phyloP scores from a whole-genome alignment of 2,113 vertebrate genomes.

The Epinephelus moara region DNA sequence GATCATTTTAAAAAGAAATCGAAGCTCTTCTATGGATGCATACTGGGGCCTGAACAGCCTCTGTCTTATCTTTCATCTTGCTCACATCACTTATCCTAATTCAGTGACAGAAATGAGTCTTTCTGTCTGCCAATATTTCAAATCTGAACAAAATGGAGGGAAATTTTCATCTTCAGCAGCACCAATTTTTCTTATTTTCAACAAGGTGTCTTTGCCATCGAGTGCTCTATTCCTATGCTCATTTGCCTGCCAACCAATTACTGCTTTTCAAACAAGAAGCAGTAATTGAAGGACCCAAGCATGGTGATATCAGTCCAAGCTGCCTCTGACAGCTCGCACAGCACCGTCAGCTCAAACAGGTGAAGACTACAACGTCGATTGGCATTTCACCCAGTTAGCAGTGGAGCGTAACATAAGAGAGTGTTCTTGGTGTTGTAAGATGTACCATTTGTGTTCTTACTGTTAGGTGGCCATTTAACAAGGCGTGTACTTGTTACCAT shows the following conservation, averaged over 20 bases:
- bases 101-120: not conserved
- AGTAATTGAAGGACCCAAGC: conserved; percentile 29
- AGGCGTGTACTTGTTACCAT: not conserved
- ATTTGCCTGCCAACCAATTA: conserved; percentile 47
- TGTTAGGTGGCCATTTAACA: not conserved
- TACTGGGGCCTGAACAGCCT: not conserved
- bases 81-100: not conserved
- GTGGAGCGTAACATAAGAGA: not conserved
- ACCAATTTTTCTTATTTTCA: conserved; percentile 14
- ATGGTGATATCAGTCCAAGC: not conserved
- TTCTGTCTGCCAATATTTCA: not conserved
- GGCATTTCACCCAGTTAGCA: not conserved
- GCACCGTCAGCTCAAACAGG: conserved; percentile 12
- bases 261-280: conserved; percentile 32
- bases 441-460: not conserved
- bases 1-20: not conserved
- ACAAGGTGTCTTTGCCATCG: conserved; percentile 23
- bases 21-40: not conserved
- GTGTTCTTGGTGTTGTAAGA: not conserved
- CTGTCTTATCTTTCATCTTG: not conserved
- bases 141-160: not conserved
- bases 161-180: conserved; percentile 20
- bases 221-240: not conserved
- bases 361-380: not conserved
- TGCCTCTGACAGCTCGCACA: conserved; percentile 23